A percentile compares a stretch with the other conserved stretches of the same genome.
These are phyloP conservation scores for Axea sp. DNA, from an alignment of 2,888 invertebrate species.

Conservation along the genomic window DNA sequence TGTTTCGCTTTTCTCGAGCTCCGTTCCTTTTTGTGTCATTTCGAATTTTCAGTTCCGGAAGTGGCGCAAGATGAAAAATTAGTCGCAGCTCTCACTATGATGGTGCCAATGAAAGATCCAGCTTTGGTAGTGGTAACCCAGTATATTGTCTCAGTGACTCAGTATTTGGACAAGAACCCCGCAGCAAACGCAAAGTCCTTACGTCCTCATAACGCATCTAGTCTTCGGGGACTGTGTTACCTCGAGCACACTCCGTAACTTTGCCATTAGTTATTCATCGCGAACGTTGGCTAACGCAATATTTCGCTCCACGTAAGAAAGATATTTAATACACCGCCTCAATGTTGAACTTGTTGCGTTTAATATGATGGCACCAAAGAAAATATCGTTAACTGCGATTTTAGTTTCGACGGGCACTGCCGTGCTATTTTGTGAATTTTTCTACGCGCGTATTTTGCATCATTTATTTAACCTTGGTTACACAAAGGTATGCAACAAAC, in stretches of 20 bases:
- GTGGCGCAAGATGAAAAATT: slow-evolving; percentile 15
- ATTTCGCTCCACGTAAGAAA: slow-evolving; percentile 33
- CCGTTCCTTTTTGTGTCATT: not conserved
- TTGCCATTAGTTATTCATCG: slow-evolving; percentile 52
- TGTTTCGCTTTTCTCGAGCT: not conserved
- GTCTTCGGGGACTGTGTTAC: slow-evolving; percentile 52
- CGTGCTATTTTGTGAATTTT: no score
- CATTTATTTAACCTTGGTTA: no score
- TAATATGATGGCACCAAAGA: slow-evolving; percentile 33
- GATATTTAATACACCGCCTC: slow-evolving; percentile 31
- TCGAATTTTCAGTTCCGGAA: slow-evolving; percentile 3
- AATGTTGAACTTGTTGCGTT: slow-evolving; percentile 42
- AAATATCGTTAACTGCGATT: no score
- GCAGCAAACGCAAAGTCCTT: slow-evolving; percentile 59
- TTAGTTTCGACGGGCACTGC: no score
- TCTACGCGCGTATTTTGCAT: no score
- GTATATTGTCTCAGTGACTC: slow-evolving; percentile 76
- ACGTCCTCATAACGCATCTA: slow-evolving; percentile 60
- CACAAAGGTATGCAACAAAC: no score
- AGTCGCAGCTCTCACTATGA: slow-evolving; percentile 7
- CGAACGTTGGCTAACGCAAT: slow-evolving; percentile 22
- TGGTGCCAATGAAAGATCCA: slow-evolving; percentile 38
- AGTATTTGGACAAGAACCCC: slow-evolving; percentile 76
- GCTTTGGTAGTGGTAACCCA: slow-evolving; percentile 46
- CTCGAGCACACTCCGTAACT: slow-evolving; percentile 44